Evolutionary conservation across 2,797 vertebrate species (phyloP).

Genomic region (Pterois miles): DNA sequence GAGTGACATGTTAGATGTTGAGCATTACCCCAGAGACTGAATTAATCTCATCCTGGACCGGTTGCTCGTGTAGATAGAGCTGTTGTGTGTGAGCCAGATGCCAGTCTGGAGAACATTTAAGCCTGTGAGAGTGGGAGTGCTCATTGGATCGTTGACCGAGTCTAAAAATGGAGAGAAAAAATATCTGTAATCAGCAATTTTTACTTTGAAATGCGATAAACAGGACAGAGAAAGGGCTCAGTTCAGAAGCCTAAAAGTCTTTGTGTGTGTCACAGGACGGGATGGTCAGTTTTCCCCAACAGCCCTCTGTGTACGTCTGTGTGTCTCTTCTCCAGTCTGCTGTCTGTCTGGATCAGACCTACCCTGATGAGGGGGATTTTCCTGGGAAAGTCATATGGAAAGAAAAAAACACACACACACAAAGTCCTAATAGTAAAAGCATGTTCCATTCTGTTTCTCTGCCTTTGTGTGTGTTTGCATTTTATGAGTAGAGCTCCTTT

Average conservation of each 20-base stretch:
- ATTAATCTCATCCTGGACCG: slow-evolving; percentile 40
- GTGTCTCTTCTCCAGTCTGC: slow-evolving; percentile 63
- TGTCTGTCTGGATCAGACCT: slow-evolving; percentile 76
- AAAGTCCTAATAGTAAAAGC: slow-evolving; percentile 80
- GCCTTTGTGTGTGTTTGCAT: slow-evolving; percentile 39
- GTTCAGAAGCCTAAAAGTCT: slow-evolving; percentile 40
- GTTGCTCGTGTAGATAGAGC: slow-evolving; percentile 4
- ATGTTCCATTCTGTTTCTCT: slow-evolving; percentile 76
- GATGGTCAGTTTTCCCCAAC: slow-evolving; percentile 40
- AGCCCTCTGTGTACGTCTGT: slow-evolving; percentile 47
- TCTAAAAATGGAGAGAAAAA: slow-evolving; percentile 10
- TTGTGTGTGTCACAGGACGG: slow-evolving; percentile 29
- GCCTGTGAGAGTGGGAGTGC: slow-evolving; percentile 10
- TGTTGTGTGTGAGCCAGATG: slow-evolving; percentile 47
- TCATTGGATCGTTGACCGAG: background rate
- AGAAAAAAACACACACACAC: slow-evolving; percentile 57
- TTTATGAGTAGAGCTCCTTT: slow-evolving; percentile 74
- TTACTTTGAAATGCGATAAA: slow-evolving; percentile 30
- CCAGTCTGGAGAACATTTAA: slow-evolving; percentile 5
- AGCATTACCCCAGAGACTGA: slow-evolving; percentile 23
- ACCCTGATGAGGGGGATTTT: slow-evolving; percentile 81
- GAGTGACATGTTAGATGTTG: slow-evolving; percentile 36
- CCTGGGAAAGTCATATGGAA: slow-evolving; percentile 83
- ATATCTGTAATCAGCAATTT: slow-evolving; percentile 28
- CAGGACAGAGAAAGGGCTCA: background rate